phyloP scores from a whole-genome alignment of 2,113 vertebrate genomes.

The Artemisiospiza belli region DNA sequence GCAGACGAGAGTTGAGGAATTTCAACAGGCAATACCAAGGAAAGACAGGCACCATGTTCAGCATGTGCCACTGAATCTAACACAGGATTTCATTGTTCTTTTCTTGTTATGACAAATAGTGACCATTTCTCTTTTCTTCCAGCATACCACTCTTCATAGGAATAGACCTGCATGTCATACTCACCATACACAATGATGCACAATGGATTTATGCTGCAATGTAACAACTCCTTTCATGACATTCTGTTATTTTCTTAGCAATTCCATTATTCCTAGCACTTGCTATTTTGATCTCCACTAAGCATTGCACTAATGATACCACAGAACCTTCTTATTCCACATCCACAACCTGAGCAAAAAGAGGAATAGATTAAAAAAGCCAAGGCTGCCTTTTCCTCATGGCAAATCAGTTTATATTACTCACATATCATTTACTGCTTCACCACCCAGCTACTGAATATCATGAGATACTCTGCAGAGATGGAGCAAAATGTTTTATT shows the following conservation, averaged over 20 bases:
- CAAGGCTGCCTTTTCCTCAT: not conserved
- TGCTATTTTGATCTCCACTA: not conserved
- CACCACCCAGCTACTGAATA: not conserved
- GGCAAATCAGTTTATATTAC: not conserved
- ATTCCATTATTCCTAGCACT: not conserved
- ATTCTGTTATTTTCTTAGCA: not conserved
- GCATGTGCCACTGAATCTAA: not conserved
- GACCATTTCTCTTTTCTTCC: not conserved
- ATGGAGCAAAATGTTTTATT: not conserved
- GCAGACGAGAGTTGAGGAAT: not conserved
- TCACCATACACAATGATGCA: not conserved
- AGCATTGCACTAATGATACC: not conserved
- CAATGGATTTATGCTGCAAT: not conserved
- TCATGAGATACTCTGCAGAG: not conserved
- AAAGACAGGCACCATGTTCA: not conserved
- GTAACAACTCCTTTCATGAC: not conserved
- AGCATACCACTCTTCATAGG: not conserved
- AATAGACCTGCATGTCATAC: not conserved
- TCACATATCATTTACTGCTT: not conserved
- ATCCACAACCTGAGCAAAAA: not conserved
- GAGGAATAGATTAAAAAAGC: not conserved
- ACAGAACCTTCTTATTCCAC: not conserved
- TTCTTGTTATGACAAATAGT: not conserved
- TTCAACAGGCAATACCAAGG: not conserved
- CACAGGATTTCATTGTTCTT: not conserved